Conservation (phyloP, 2,888 invertebrate species). For the Dione vanillae region DNA sequence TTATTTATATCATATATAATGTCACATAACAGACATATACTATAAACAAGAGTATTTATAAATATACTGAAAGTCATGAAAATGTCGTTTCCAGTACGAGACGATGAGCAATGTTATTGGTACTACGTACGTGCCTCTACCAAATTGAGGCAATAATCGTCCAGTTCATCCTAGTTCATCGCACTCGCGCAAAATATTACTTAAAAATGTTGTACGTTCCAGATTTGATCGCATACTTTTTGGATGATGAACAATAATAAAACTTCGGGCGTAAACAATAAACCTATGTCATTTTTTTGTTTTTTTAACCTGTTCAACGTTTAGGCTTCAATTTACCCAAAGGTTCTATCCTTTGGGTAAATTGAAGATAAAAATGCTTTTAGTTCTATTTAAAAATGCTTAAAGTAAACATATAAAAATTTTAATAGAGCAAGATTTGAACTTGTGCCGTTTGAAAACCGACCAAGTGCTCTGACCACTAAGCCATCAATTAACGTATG, state of each 20-base stretch:
- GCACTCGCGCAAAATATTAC: constrained; percentile 3
- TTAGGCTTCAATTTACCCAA: too few relatives aligned
- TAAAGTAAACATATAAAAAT: too few relatives aligned
- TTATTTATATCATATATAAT: background rate
- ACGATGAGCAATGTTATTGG: constrained; percentile 6
- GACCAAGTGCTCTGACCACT: too few relatives aligned
- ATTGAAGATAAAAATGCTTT: too few relatives aligned
- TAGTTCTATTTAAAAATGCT: too few relatives aligned
- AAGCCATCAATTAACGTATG: too few relatives aligned
- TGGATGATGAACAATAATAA: background rate
- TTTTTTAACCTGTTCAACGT: too few relatives aligned
- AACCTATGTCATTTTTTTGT: too few relatives aligned
- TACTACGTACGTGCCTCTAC: constrained; percentile 14
- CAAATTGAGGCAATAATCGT: constrained; percentile 25
- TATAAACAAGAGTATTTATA: constrained; percentile 1
- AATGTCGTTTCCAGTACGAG: constrained; percentile 13
- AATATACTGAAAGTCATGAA: background rate
- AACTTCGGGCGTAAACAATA: background rate
- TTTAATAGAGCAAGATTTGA: too few relatives aligned
- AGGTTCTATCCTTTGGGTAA: too few relatives aligned
- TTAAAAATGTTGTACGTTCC: background rate
- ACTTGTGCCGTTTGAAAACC: too few relatives aligned
- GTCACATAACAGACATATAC: constrained; percentile 1
- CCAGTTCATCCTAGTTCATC: constrained; percentile 20
- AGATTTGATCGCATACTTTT: background rate